Conservation (phyloP, 2,888 invertebrate genomes). For the Cryptocheilus praepositus region DNA sequence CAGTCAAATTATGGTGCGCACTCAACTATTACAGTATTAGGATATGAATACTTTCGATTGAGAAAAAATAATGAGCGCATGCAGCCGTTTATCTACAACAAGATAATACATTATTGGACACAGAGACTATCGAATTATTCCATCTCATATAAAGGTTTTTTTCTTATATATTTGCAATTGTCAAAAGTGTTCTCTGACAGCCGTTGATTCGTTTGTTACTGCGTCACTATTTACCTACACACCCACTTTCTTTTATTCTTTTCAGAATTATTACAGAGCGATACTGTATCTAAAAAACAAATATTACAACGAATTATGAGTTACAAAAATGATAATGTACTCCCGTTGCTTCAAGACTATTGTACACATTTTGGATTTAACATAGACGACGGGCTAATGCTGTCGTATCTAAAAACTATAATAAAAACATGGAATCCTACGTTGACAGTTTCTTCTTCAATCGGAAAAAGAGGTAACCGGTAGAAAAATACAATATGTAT, state of each 20-base stretch:
- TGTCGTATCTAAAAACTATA: slow-evolving; percentile 68
- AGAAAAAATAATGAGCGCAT: slow-evolving; percentile 42
- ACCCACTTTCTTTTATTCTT: background rate
- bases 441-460: slow-evolving; percentile 34
- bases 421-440: slow-evolving; percentile 75
- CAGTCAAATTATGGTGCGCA: slow-evolving; percentile 55
- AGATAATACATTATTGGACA: slow-evolving; percentile 66
- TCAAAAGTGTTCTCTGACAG: background rate
- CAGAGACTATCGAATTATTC: slow-evolving; percentile 63
- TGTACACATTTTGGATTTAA: slow-evolving; percentile 74
- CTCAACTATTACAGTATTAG: slow-evolving; percentile 59
- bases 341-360: slow-evolving; percentile 73
- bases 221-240: background rate
- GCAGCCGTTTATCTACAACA: slow-evolving; percentile 51
- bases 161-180: background rate
- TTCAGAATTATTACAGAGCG: slow-evolving; percentile 64
- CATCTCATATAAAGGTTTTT: slow-evolving; percentile 65
- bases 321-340: slow-evolving; percentile 52
- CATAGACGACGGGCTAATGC: slow-evolving; percentile 67
- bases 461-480: slow-evolving; percentile 46
- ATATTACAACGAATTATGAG: slow-evolving; percentile 63
- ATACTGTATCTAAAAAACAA: slow-evolving; percentile 55
- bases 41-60: slow-evolving; percentile 62
- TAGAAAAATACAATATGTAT: background rate
- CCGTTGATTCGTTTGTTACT: background rate